Base-by-base conservation (phyloP, 2,797 vertebrate species). In the Lophotriccus pileatus region DNA sequence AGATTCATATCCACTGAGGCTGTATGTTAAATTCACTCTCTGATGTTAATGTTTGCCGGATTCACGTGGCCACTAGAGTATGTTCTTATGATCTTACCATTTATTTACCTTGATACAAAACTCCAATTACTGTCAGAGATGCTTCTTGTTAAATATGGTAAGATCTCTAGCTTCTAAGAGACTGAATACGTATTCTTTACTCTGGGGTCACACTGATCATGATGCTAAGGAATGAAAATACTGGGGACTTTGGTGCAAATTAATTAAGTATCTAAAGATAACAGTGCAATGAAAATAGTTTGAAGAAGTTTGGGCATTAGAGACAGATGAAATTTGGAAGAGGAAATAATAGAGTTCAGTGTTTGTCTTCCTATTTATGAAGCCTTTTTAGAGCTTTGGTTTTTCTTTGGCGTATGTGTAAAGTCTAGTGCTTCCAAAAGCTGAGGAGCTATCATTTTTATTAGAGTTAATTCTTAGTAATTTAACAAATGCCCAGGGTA, bases 81-180 rank as follows among this genome's bases (percentile, higher is more conserved):
- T 74, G 81, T 97, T 97, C 97, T 97, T 97, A 93, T 97, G 96
- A 97, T 98, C 97, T 97, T 94, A 74, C 95, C 94, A 95, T 98
- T 98, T 98, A 98, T 98, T 97, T 98, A 97, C 97, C 98, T 98
- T 98, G 98, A 98, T 98, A 97, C 37, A 41, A 96, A 97, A 96
- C 91, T 97, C 96, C 97, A 98, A 95, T 98, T 98, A 98, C 98
- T 98, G 98, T 98, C 98, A 98, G 96, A 96, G 96, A 96, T 91
- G 92, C 89, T 97, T 97, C 97, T 97, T 97, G 97, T 98, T 98
- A 97, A 97, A 97, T 97, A 97, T 96, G 95, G 95, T 95, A 97
- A 97, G 94, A 97, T 95, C 69, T 92, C 90, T 62, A 87, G 94
- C 95, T 97, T 98, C 97, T 95, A 72, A 97, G 96, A 96, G 93